Base-by-base conservation (phyloP, 2,888 invertebrate genomes). In the Polia nebulosa region DNA sequence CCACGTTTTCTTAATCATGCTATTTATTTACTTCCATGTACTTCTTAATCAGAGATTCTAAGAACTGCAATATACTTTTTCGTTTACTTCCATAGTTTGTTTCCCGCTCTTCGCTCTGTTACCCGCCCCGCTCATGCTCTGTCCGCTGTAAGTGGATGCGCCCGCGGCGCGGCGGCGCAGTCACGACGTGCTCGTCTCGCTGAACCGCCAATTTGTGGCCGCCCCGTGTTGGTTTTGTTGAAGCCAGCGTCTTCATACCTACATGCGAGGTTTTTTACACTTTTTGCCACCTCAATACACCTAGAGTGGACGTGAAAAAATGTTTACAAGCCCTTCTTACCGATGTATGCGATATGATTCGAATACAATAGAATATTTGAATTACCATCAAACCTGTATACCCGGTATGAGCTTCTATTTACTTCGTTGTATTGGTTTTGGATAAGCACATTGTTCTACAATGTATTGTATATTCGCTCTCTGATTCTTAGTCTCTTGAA, bases 141-240 rank as follows among this genome's bases (percentile, higher is more conserved):
- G 59, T 61, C 72, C 63, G 45, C 62, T 65, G 70, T 61, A 66
- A 71, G 81, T 69, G 59, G 78, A 81, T 83, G 78, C 82, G 92
- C 94, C 93, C 90, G 91, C 91, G 93, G 92, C 91, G 87, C 91
- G 88, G 84, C 88, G 80, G 91, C 91, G 89, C 89, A 89, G 93
- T 93, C 94, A 94, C 94, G 95, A 95, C 94, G 91, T 90, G 92
- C 91, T 90, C 88, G 92, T 89, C 90, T 88, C 91, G 87, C 90
- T 84, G 92, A 92, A 92, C 94, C 94, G 94, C 94, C 95, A 95
- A 95, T 95, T 95, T 95, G 95, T 91, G 93, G 93, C 93, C 90
- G 92, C 91, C 93, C 93, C 92, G 90, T 95, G 95, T 95, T 95
- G 95, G 95, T 95, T 95, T 95, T 95, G 94, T 94, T 94, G 92